Conservation (phyloP, 2,888 invertebrate genomes). For the Patella pellucida region DNA sequence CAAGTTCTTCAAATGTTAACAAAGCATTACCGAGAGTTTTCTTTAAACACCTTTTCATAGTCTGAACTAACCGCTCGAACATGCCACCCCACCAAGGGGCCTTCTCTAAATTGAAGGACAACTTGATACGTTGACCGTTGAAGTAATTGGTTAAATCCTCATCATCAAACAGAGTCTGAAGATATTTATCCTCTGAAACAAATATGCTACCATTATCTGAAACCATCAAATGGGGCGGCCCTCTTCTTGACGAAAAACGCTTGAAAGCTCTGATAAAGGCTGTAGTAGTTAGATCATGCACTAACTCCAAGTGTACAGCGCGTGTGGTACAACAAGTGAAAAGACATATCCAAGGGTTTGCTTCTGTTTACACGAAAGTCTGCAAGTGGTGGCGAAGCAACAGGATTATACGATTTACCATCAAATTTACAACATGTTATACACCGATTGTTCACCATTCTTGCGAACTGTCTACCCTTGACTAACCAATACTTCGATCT, state of each 20-base stretch:
- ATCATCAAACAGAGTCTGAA: no score
- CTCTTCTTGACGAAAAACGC: neutral
- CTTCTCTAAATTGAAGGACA: slow-evolving; percentile 15
- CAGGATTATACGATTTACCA: neutral
- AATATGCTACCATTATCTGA: neutral
- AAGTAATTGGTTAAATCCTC: no score
- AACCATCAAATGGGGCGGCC: neutral
- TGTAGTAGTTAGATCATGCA: neutral
- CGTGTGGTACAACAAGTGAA: neutral
- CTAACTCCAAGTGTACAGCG: neutral
- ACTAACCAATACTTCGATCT: neutral
- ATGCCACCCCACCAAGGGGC: neutral
- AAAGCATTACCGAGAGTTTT: no score
- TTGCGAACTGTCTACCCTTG: neutral
- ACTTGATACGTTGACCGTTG: neutral
- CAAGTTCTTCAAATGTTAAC: no score
- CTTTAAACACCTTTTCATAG: no score
- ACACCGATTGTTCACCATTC: neutral
- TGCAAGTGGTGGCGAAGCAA: neutral
- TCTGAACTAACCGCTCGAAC: no score
- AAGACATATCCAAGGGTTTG: neutral
- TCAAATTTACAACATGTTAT: neutral
- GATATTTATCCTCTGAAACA: no score
- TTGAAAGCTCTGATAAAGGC: neutral
- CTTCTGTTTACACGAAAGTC: neutral